Evolutionary conservation across 64 coral and sea anemone genomes (phyloP).

Genomic region (Stylophora pistillata): DNA sequence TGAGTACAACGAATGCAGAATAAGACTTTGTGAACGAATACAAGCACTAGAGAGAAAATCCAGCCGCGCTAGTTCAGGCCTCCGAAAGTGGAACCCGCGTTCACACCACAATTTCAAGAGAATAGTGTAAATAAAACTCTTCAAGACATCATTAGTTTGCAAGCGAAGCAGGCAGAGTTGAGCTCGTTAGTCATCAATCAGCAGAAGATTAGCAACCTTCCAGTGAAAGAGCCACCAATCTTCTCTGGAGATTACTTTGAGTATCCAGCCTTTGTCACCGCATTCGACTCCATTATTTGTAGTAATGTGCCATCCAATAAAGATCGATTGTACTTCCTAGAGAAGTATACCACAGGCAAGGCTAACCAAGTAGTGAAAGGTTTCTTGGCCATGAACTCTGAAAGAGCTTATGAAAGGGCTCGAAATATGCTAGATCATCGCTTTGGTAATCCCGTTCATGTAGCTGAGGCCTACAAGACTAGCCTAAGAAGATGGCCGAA

Average conservation of each 20-base stretch:
- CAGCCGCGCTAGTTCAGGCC: too few relatives aligned
- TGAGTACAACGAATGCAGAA: constrained; percentile 35
- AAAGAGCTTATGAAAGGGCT: constrained; percentile 34
- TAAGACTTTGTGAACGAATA: constrained; percentile 33
- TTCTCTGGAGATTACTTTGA: constrained; percentile 53
- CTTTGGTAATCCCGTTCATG: constrained; percentile 70
- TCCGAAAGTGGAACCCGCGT: too few relatives aligned
- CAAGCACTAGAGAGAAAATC: background rate
- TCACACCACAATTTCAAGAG: background rate
- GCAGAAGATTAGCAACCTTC: constrained; percentile 19
- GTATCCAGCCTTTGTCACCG: constrained; percentile 36
- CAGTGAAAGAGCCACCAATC: constrained; percentile 38
- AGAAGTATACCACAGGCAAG: constrained; percentile 49
- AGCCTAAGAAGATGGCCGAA: constrained; percentile 36
- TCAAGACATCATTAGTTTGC: constrained; percentile 36
- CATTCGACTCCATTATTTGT: constrained; percentile 48
- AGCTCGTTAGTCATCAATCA: constrained; percentile 32
- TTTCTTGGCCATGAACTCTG: constrained; percentile 48
- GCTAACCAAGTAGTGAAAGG: too few relatives aligned
- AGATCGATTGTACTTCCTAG: constrained; percentile 51
- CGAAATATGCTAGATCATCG: constrained; percentile 41
- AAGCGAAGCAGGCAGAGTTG: constrained; percentile 71
- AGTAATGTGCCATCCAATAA: constrained; percentile 8
- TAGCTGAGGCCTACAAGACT: constrained; percentile 62
- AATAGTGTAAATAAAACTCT: constrained; percentile 13